Conservation (phyloP, 2,888 invertebrate species). For the Ditula angustiorana region DNA sequence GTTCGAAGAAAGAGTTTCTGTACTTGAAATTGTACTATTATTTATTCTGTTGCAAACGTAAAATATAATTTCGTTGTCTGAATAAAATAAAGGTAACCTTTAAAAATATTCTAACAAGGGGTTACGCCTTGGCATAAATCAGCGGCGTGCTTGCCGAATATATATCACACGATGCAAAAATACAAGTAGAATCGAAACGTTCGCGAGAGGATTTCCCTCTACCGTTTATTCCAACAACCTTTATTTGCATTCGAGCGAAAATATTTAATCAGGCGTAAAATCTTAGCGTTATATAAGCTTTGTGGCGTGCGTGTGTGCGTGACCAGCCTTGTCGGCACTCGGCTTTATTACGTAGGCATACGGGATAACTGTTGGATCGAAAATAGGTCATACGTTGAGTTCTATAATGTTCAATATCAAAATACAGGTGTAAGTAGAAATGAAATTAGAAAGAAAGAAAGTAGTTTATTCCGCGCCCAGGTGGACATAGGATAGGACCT, state of each 20-base stretch:
- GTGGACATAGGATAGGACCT: too few species aligned
- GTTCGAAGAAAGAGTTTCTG: too few species aligned
- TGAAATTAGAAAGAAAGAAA: too few species aligned
- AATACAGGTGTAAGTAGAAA: background rate
- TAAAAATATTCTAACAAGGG: slow-evolving; percentile 3
- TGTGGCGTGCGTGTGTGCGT: slow-evolving; percentile 66
- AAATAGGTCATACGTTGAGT: background rate
- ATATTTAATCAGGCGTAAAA: slow-evolving; percentile 84
- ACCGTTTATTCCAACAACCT: slow-evolving; percentile 65
- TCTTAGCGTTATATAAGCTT: slow-evolving; percentile 75
- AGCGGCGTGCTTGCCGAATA: slow-evolving; percentile 16
- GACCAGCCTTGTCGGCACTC: background rate
- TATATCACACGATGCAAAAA: slow-evolving; percentile 32
- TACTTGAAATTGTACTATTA: background rate
- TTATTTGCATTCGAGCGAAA: slow-evolving; percentile 82
- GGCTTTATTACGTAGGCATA: background rate
- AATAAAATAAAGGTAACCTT: background rate
- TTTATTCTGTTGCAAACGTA: too few species aligned
- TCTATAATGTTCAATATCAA: background rate
- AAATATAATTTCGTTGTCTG: background rate
- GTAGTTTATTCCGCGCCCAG: too few species aligned
- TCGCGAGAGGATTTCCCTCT: slow-evolving; percentile 47
- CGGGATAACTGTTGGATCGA: background rate
- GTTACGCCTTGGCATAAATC: slow-evolving; percentile 3
- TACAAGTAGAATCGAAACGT: slow-evolving; percentile 61